Conservation (phyloP, 1,140 invertebrate species). For the Trypoxylus dichotomus region DNA sequence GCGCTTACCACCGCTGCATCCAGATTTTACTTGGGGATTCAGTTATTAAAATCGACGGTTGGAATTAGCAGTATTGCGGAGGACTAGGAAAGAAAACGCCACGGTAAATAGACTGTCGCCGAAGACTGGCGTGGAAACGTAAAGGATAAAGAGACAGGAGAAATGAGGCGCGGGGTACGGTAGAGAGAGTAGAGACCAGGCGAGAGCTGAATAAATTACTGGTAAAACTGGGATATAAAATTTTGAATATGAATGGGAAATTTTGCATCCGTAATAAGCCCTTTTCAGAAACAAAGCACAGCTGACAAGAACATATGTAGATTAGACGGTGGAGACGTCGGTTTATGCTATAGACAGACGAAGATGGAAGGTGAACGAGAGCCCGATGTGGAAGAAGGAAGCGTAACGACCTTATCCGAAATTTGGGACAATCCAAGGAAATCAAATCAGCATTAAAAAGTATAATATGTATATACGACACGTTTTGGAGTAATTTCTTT, state of each 20-base stretch:
- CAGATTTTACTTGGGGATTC: slow-evolving; percentile 41
- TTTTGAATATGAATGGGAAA: slow-evolving; percentile 86
- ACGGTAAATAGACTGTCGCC: slow-evolving; percentile 20
- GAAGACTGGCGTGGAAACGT: slow-evolving; percentile 23
- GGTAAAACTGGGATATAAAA: slow-evolving; percentile 76
- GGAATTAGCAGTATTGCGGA: slow-evolving; percentile 50
- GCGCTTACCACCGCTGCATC: background rate
- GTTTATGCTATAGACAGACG: slow-evolving; percentile 22
- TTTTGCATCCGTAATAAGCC: slow-evolving; percentile 81
- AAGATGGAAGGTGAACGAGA: background rate
- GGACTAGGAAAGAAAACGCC: slow-evolving; percentile 42
- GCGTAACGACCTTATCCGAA: slow-evolving; percentile 1
- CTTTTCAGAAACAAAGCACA: slow-evolving; percentile 64
- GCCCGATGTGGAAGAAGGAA: background rate
- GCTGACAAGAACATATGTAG: slow-evolving; percentile 68
- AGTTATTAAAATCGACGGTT: slow-evolving; percentile 52
- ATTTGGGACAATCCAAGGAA: slow-evolving; percentile 28
- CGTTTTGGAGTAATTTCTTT: slow-evolving; percentile 13
- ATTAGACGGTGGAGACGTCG: slow-evolving; percentile 54
- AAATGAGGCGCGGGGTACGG: slow-evolving; percentile 49
- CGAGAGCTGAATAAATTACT: slow-evolving; percentile 65
- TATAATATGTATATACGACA: slow-evolving; percentile 14
- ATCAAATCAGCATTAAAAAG: slow-evolving; percentile 31
- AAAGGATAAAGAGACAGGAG: slow-evolving; percentile 34
- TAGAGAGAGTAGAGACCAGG: slow-evolving; percentile 39